Conservation (phyloP, 2,797 vertebrate species). For the Heteromormyrus szaboi region DNA sequence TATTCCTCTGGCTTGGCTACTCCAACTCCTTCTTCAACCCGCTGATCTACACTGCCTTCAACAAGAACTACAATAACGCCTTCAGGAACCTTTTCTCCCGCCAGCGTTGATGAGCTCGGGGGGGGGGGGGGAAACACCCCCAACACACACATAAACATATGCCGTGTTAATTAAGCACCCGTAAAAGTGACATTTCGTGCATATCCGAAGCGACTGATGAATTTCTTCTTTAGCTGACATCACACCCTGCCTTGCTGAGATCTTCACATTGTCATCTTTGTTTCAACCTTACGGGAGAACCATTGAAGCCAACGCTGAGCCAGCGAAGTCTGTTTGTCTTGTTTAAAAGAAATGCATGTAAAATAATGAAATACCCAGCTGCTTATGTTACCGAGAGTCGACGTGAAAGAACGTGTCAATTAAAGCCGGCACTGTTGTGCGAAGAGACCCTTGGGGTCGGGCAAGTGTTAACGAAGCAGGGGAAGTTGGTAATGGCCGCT, state of each 20-base stretch:
- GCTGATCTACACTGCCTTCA: slow-evolving; percentile 93
- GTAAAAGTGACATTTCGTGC: background rate
- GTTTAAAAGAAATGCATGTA: background rate
- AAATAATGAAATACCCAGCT: background rate
- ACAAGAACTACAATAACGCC: slow-evolving; percentile 95
- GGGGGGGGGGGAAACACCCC: background rate
- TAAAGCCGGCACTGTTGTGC: background rate
- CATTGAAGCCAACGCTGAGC: too few relatives aligned
- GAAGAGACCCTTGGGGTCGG: background rate
- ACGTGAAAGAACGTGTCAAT: background rate
- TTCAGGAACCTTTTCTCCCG: slow-evolving; percentile 85
- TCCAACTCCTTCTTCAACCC: slow-evolving; percentile 98
- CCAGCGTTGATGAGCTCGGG: slow-evolving; percentile 62
- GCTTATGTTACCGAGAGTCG: background rate
- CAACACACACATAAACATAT: background rate
- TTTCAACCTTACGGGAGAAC: background rate
- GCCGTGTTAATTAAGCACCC: background rate
- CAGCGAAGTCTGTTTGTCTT: background rate
- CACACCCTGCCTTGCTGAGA: background rate
- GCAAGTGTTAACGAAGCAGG: background rate
- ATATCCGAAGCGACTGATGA: background rate
- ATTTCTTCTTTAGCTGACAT: background rate
- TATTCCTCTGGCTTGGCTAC: slow-evolving; percentile 96
- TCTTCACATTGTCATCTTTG: background rate
- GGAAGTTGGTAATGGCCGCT: background rate